Evolutionary conservation across 2,113 vertebrate genomes (phyloP).

Genomic region (Eleginops maclovinus): DNA sequence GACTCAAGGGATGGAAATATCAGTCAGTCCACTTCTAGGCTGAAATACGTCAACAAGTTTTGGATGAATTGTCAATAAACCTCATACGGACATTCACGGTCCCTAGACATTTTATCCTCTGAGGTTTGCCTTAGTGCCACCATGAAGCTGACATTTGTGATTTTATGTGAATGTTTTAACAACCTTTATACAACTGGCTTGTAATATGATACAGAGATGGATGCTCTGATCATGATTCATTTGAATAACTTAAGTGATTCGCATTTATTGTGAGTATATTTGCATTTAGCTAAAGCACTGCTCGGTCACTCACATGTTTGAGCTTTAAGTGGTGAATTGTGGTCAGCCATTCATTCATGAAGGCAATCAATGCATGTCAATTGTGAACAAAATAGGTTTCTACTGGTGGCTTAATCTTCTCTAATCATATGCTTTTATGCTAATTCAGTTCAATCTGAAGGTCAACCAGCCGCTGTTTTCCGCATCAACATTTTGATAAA

Average conservation of each 20-base stretch:
- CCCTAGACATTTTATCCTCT: neutral
- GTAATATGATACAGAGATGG: neutral
- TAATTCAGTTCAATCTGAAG: constrained; percentile 57
- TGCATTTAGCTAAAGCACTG: neutral
- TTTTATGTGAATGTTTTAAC: neutral
- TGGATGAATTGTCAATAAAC: neutral
- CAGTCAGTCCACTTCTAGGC: neutral
- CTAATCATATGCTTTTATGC: constrained; percentile 66
- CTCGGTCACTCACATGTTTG: neutral
- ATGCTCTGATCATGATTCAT: neutral
- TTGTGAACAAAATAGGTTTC: constrained; percentile 51
- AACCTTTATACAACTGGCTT: neutral
- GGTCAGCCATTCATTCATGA: constrained; percentile 37
- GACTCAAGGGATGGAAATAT: neutral
- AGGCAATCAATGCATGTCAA: constrained; percentile 35
- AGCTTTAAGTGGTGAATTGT: constrained; percentile 1
- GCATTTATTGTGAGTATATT: neutral
- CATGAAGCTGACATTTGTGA: neutral
- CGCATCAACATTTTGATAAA: constrained; percentile 34
- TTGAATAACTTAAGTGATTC: neutral
- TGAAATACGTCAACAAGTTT: constrained; percentile 2
- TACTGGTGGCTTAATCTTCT: constrained; percentile 29
- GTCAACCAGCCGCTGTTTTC: constrained; percentile 55
- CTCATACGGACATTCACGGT: neutral
- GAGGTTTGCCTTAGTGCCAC: neutral